Evolutionary conservation across 2,113 vertebrate species (phyloP), one percentile per base, ranked within the genome.

Genomic region (Gavia stellata): DNA sequence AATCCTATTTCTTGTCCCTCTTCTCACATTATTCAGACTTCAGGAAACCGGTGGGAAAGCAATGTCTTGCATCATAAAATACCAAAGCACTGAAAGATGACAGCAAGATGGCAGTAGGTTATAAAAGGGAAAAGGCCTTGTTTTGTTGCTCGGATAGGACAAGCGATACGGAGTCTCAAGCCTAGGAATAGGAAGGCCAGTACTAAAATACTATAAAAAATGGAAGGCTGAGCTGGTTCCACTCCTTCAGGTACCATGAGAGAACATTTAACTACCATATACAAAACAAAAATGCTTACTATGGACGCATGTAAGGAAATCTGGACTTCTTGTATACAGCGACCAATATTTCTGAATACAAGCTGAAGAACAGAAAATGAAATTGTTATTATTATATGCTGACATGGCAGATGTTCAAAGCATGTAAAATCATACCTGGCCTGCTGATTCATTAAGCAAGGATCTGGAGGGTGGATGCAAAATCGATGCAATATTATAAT

Each of bases 231-330:
- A 67, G n/a, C 21, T 62, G 63, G 25, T 63, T 71, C 40, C 28
- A 71, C 17, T 50, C 24, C 8, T 31, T 70, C 63, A 63, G 59
- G 31, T 44, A 82, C 29, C 58, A 83, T 11, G 18, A 87, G n/a
- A 79, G n/a, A 85, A n/a, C 40, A 84, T 90, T 78, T 24, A 45
- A 33, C 34, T 70, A 40, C 58, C 90, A 42, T 13, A 86, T 21
- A 79, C 14, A 91, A 96, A 34, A 15, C 36, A 75, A 45, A 79
- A 86, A 79, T 74, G 98, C 99, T 99, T 98, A 99, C 99, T 99
- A 93, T 99, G 99, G 89, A 99, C 98, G 44, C 99, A 99, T 3
- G 99, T 98, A 72, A 98, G 95, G 82, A 99, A 98, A 94, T 98
- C 98, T 29, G 98, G 98, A 94, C 97, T 98, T 97, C 98, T 99